Evolutionary conservation across 2,113 vertebrate species (phyloP), one percentile per base, ranked within the genome.

Genomic region (Ctenodactylus gundi): DNA sequence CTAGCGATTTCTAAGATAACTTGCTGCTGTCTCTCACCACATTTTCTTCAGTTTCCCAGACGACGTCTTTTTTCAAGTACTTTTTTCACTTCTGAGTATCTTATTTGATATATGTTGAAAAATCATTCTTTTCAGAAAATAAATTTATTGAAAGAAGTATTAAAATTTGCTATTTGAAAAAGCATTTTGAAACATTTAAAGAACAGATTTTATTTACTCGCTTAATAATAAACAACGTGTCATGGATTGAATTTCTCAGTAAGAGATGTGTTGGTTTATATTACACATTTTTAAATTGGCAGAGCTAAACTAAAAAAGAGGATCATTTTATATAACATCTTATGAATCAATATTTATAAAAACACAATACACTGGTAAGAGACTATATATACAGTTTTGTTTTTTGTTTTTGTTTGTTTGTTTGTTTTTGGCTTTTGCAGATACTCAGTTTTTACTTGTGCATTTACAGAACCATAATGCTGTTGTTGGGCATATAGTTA

Each of bases 51-150:
- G 29, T 91, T 96, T 94, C 36, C 78, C n/a, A 73, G 46, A 23
- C 34, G n/a, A 17, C 88, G 27, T 64, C 3, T 41, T 77, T n/a
- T 96, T 89, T 94, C 6, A 81, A 88, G 39, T 23, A 4, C 55
- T 77, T 88, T 92, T 83, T 49, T 31, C 72, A 39, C 67, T 31
- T 44, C 17, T 72, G 58, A 93, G 78, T 34, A 84, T 41, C 41
- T 62, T 93, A 70, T 67, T 94, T 90, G 58, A 95, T 65, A 87
- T 90, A 55, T 87, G 87, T 88, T 91, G 84, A 36, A 94, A 94
- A 93, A 96, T 84, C 53, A 85, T 89, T 96, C 53, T 78, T 41
- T 91, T 78, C 87, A 86, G 13, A 70, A 84, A 80, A 84, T 53
- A 93, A 78, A 72, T 9, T 78, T 88, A 77, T 34, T 93, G 75